Base-by-base conservation (phyloP, 2,797 vertebrate species). In the Miichthys miiuy region DNA sequence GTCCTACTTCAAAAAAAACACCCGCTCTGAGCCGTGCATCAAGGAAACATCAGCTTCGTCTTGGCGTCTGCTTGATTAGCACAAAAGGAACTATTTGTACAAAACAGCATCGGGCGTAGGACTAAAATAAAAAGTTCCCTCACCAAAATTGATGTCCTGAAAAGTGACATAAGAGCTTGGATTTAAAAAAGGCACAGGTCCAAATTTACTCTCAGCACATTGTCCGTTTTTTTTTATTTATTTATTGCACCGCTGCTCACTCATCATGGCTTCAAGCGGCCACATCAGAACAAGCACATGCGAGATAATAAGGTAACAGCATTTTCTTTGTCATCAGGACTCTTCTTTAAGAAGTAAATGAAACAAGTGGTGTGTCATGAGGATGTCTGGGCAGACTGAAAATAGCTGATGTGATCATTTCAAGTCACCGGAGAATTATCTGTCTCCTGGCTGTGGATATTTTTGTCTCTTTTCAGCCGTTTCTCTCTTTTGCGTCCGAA, bases 21-120 rank as follows among this genome's bases (percentile, higher is more conserved):
- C 57, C 14, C 3, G 38, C 80, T 88, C 50, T 65, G 44, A 81
- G 79, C 73, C n/a, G 56, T 16, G 27, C 72, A 87, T 83, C 77
- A 71, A 38, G 69, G 69, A 86, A 55, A 54, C 77, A 88, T 91
- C 79, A 86, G 71, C 82, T 50, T 83, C 72, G 85, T 82, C 47
- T 13, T 13, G 10, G n/a, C 56, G 79, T 72, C 66, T 56, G 65
- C 63, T 74, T 57, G 44, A 72, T 82, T 83, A 41, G 57, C 67
- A 75, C 66, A 78, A 75, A 81, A 21, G 38, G 30, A 21, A 74
- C 30, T 38, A 47, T 81, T 72, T 89, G 76, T 55, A 21, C 58
- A 42, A 80, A 82, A 80, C 21, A 62, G 69, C 30, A 7, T 38
- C 34, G 20, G 51, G 64, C 44, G 48, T 73, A 68, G 60, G 72